Percentiles rank a stretch among this genome's conserved stretches.
Conservation (phyloP, 2,888 invertebrate genomes). For the Crematogaster levior region DNA sequence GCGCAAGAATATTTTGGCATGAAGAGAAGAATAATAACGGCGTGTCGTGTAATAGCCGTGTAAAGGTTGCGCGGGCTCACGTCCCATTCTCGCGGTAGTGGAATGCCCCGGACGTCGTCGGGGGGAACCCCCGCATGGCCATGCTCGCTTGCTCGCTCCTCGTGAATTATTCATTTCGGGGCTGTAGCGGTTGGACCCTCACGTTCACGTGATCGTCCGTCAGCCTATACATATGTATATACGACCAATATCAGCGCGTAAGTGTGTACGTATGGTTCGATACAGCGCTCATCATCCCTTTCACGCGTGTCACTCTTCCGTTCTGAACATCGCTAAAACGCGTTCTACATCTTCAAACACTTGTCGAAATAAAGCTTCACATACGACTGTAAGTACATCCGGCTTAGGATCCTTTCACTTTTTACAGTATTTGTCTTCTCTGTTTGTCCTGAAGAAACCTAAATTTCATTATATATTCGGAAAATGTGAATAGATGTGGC, state of each 20-base stretch:
- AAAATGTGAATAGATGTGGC: neutral
- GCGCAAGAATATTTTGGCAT: conserved; percentile 50
- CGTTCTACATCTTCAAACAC: conserved; percentile 46
- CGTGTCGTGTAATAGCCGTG: conserved; percentile 68
- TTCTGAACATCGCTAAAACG: conserved; percentile 5
- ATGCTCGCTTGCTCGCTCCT: conserved; percentile 53
- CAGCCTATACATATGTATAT: conserved; percentile 69
- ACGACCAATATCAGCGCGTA: conserved; percentile 57
- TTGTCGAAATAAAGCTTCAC: conserved; percentile 43
- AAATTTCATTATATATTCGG: neutral
- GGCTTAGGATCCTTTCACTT: neutral
- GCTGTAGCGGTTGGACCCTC: conserved; percentile 76
- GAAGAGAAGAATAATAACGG: conserved; percentile 68
- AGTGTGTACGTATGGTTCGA: conserved; percentile 44
- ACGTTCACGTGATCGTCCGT: conserved; percentile 79
- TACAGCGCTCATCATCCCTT: conserved; percentile 49
- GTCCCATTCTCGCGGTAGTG: conserved; percentile 14
- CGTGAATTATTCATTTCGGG: conserved; percentile 83
- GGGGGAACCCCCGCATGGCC: conserved; percentile 48
- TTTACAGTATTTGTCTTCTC: neutral
- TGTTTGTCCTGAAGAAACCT: neutral
- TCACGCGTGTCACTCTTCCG: conserved; percentile 45
- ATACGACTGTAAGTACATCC: conserved; percentile 6
- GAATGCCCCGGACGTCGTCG: conserved; percentile 35
- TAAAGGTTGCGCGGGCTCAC: conserved; percentile 55